Base-by-base conservation (phyloP, 2,888 invertebrate species). In the Platycheirus rosarum region DNA sequence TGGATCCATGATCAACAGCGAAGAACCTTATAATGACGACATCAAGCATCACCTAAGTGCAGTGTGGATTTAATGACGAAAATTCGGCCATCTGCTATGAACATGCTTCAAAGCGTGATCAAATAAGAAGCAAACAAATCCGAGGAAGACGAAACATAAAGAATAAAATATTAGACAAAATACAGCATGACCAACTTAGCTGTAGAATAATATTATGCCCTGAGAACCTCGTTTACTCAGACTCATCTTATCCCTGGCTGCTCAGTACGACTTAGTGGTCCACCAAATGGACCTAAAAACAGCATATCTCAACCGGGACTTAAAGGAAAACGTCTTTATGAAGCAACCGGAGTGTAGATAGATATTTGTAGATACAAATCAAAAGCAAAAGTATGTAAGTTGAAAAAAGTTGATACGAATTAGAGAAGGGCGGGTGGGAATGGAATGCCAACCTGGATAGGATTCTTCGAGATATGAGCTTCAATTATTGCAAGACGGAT, bases 321-420 rank as follows among this genome's bases (percentile, higher is more conserved):
- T 65, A 11, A 23, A 49, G 26, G 68, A 53, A 26, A 29, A 44
- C 5, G 60, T 60, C 1, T 42, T 26, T 6, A 60, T 60, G 60
- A 66, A 1, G 1, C 65, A 23, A 63, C 32, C 23, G 23, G 23
- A 18, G 0, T 6, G 6, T n/a, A n/a, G n/a, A n/a, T n/a, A n/a
- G n/a, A n/a, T n/a, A 6, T 57, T 57, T 40, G 40, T 57, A 3
- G 23, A 37, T 13, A 23, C 23, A 5, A 20, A 40, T 6, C 13
- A 37, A 9, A 23, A 46, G 1, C 16, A 44, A 80, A 79, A 14
- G 76, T 79, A 2, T 79, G 76, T 44, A 79, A 71, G 18, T 60
- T 84, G 11, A 70, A 53, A 16, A 80, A 77, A 8, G 32, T 37
- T 9, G 53, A 11, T 42, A 55, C 13, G 68, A 46, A 6, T 46